A percentile compares a stretch with the other conserved stretches of the same genome.
These are phyloP conservation scores for Pipistrellus pygmaeus DNA, from an alignment of 2,797 vertebrate genomes.

Conservation along the genomic window DNA sequence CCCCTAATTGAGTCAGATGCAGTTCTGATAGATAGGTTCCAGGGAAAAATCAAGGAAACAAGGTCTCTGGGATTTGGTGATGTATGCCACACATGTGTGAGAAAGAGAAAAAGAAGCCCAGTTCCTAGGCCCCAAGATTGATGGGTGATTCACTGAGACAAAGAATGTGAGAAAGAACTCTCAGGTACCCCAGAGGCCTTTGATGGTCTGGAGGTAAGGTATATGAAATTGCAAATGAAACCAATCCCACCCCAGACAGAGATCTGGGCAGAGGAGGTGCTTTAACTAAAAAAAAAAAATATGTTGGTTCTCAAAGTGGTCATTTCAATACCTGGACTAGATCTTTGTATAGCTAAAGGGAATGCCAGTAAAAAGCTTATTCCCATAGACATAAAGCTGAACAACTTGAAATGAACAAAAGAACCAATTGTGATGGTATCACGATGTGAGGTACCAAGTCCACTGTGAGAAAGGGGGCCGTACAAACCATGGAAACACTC, in stretches of 20 bases:
- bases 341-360: not conserved
- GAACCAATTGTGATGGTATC: not conserved
- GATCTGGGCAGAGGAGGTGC: not conserved
- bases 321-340: not conserved
- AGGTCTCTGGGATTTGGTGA: constrained; percentile 31
- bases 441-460: not conserved
- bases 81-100: not conserved
- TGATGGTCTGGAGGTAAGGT: not conserved
- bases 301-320: not conserved
- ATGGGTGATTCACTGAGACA: not conserved
- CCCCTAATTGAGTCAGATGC: not conserved
- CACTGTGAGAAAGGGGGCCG: not conserved
- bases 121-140: not conserved
- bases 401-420: not conserved
- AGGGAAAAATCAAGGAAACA: constrained; percentile 35
- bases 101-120: not conserved
- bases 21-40: not conserved
- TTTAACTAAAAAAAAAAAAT: constrained; percentile 24
- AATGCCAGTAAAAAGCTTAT: not conserved
- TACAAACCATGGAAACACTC: not conserved
- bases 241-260: not conserved
- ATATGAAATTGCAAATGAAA: not conserved
- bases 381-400: constrained; percentile 13
- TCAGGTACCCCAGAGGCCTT: not conserved
- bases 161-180: not conserved